Evolutionary conservation across 2,888 invertebrate genomes (phyloP), one percentile per base, ranked within the genome.

Genomic region (Polyommatus icarus): DNA sequence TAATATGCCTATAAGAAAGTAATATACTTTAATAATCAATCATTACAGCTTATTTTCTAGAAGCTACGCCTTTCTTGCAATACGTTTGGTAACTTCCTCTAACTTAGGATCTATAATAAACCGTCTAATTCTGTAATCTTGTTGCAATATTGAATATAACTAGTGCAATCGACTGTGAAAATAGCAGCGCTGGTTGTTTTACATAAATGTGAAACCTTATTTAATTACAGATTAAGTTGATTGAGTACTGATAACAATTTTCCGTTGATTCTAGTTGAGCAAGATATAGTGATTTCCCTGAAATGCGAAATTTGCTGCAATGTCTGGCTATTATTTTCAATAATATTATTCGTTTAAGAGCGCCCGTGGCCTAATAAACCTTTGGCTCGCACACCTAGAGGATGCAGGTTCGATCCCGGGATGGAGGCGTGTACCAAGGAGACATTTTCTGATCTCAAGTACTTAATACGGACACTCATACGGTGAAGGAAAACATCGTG

Each of bases 91-190:
- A 84, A 84, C 81, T 83, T 84, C 84, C 83, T 81, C 81, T 80
- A 79, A 79, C 80, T 79, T 82, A 82, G 82, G 81, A 32, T 67
- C 78, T 80, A 29, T 77, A 77, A 79, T 80, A 81, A 77, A 76
- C 79, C 79, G 81, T 76, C 79, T 80, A 80, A 82, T 84, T 82
- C 83, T 80, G 76, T 79, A 84, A 81, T 83, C 81, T 81, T 76
- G 78, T 84, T 84, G 80, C 84, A 79, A 83, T 83, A 84, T 80
- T 80, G 81, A 80, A 83, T 83, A 80, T 81, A 82, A 83, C 78
- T 80, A 81, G 82, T 83, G 83, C 86, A 84, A 84, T 85, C 83
- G 82, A 82, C 83, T 83, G 84, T 82, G 83, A 85, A 85, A 29
- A 79, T 84, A 80, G 84, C 82, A 84, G 80, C 78, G 73, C 81